Conservation (phyloP, 2,113 vertebrate species). For the Hepsetus odoe region DNA sequence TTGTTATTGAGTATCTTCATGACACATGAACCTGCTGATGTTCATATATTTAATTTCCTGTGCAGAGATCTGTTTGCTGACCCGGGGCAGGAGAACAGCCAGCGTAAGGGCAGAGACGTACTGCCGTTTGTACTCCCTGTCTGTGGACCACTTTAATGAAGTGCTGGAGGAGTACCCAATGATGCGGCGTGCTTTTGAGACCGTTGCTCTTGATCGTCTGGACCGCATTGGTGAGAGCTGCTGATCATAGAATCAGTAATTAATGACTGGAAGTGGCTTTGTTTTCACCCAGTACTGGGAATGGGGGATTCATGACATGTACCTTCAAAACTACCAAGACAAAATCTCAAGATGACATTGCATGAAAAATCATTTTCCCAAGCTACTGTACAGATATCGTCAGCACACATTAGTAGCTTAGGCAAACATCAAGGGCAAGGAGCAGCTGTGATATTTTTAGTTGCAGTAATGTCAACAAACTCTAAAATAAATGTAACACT, state of each 20-base stretch:
- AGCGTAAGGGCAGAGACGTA: slow-evolving; percentile 94
- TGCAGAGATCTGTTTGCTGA: slow-evolving; percentile 95
- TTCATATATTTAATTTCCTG: slow-evolving; percentile 14
- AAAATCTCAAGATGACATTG: neutral
- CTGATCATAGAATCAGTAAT: neutral
- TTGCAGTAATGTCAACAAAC: neutral
- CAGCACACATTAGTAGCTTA: neutral
- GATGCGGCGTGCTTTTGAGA: slow-evolving; percentile 96
- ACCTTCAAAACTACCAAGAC: neutral
- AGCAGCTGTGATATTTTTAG: slow-evolving; percentile 5
- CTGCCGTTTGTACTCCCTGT: slow-evolving; percentile 94
- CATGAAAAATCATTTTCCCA: neutral
- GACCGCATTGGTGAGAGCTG: slow-evolving; percentile 89
- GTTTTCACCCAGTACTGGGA: neutral
- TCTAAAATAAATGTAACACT: neutral
- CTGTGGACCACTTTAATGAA: slow-evolving; percentile 96
- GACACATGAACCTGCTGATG: neutral
- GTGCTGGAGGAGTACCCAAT: slow-evolving; percentile 97
- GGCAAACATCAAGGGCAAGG: neutral
- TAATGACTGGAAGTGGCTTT: neutral
- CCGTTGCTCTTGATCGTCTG: slow-evolving; percentile 91
- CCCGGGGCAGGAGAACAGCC: slow-evolving; percentile 90
- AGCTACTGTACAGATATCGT: neutral
- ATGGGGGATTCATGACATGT: too few species aligned
- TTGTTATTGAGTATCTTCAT: neutral